Evolutionary conservation across 2,113 vertebrate genomes (phyloP), one percentile per base, ranked within the genome.

Genomic region (Mobula birostris): DNA sequence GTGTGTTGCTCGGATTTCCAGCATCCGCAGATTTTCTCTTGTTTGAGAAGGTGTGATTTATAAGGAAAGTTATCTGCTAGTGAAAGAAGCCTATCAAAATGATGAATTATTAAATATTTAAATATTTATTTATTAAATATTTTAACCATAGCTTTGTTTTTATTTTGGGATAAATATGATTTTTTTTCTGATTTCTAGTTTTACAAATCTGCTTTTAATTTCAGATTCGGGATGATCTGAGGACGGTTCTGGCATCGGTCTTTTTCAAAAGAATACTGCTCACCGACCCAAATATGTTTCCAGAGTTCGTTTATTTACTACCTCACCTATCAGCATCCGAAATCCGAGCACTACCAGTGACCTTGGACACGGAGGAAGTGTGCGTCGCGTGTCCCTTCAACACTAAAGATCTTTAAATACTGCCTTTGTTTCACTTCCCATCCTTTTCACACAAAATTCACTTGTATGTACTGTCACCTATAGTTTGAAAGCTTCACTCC

Each of bases 181-280:
- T 91, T 72, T n/a, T 88, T 58, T 68, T 72, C 66, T 93, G 90
- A 74, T 93, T 74, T 29, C 36, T 21, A 3, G 7, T 88, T 72
- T 92, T 40, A 72, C 5, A 92, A 68, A 72, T 21, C 66, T 92
- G n/a, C 17, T 93, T 93, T 48, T 48, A 93, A 72, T 85, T 94
- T 56, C 94, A 98, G 97, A 68, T 97, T 90, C 85, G 96, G 0
- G 91, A 96, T 24, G 94, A 94, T 48, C 97, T 97, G 94, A 94
- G 97, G 94, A 95, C 95, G 72, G 95, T 94, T 94, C 95, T 97
- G 96, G 95, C 96, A 88, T 96, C 96, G 0, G 96, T 96, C 94
- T 94, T 97, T 21, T 95, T 97, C 66, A 95, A 96, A 61, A 96
- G 94, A 27, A 96, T 97, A 21, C 95, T 97, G 95, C 82, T 94